Evolutionary conservation across 2,888 invertebrate species (phyloP).

Genomic region (Prosapia bicincta): DNA sequence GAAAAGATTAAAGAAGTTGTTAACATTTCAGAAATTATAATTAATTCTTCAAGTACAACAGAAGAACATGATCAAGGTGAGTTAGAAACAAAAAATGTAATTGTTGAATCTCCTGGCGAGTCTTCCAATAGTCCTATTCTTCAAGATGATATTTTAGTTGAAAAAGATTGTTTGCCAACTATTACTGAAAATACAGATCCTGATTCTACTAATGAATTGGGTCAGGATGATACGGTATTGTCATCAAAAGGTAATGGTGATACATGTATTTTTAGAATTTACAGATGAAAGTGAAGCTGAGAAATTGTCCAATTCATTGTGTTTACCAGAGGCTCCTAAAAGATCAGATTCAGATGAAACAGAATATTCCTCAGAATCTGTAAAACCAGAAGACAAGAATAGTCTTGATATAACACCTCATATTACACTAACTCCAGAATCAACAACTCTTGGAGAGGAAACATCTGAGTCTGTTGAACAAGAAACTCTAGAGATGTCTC

Average conservation of each 20-base stretch:
- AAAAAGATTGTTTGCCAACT: neutral
- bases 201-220: neutral
- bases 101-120: neutral
- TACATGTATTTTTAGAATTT: neutral
- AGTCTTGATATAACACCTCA: neutral
- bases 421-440: neutral
- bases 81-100: conserved; percentile 39
- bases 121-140: too few species aligned
- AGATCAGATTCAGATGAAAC: neutral
- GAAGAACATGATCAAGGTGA: conserved; percentile 28
- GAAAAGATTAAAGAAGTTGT: neutral
- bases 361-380: neutral
- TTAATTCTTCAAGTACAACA: neutral
- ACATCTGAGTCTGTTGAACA: neutral
- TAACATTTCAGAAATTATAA: neutral
- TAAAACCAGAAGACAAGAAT: neutral
- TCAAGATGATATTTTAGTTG: neutral
- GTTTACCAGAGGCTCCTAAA: neutral
- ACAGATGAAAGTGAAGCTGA: neutral
- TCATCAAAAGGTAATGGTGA: neutral
- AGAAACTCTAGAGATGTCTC: neutral
- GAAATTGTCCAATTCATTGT: neutral
- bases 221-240: neutral
- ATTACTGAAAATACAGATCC: neutral
- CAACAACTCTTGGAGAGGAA: neutral